These are phyloP conservation scores for Myrmophylax atrothorax DNA, from an alignment of 2,113 vertebrate genomes.

Conservation along the genomic window DNA sequence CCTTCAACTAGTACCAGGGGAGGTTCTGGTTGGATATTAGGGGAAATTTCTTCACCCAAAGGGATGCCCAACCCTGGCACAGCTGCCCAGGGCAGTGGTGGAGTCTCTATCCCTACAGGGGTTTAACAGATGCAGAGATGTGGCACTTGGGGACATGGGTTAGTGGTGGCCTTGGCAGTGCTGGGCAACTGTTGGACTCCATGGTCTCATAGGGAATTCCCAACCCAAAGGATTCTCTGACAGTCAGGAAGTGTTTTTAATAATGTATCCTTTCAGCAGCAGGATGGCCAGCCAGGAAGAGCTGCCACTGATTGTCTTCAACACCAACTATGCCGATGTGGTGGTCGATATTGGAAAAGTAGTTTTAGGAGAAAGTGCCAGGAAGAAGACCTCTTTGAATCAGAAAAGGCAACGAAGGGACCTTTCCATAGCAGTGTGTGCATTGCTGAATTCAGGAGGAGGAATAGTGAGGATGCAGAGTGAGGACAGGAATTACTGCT, in stretches of 20 bases:
- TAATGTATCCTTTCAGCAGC: background rate
- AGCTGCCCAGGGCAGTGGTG: background rate
- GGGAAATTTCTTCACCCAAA: background rate
- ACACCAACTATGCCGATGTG: background rate
- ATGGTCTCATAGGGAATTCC: background rate
- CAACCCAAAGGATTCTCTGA: background rate
- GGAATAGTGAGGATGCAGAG: slow-evolving; percentile 44
- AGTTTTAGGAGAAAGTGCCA: slow-evolving; percentile 31
- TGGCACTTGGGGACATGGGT: background rate
- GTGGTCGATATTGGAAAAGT: background rate
- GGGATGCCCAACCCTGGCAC: background rate
- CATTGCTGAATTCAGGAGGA: slow-evolving; percentile 66
- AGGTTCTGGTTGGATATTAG: background rate
- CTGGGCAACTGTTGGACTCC: background rate
- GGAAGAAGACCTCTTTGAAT: background rate
- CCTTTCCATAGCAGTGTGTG: slow-evolving; percentile 25
- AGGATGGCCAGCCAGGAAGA: background rate
- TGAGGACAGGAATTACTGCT: background rate
- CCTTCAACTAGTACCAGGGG: background rate
- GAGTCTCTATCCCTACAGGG: background rate
- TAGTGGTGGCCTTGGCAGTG: background rate
- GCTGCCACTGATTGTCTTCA: background rate
- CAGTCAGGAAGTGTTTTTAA: background rate
- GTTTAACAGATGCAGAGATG: background rate
- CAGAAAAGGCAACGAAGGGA: background rate